These are phyloP conservation scores for Upupa epops DNA, from an alignment of 2,113 vertebrate genomes.

Conservation along the genomic window DNA sequence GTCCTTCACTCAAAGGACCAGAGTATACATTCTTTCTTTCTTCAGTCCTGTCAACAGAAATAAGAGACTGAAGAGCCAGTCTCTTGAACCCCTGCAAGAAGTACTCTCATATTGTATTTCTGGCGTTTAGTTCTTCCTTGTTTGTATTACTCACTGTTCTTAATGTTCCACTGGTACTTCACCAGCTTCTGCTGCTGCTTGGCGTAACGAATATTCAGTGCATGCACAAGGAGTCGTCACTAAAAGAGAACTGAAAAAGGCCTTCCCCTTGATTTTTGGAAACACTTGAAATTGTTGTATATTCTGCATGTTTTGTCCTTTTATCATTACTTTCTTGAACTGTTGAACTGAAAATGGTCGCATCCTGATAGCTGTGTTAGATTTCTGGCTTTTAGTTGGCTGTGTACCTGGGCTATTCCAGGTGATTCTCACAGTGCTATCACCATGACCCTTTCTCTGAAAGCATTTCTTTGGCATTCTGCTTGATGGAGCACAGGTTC, in stretches of 20 bases:
- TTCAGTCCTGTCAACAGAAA: not conserved
- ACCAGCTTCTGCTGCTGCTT: not conserved
- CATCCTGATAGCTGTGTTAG: not conserved
- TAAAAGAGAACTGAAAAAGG: not conserved
- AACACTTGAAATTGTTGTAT: not conserved
- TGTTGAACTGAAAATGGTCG: not conserved
- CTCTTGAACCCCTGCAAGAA: not conserved
- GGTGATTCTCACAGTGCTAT: too few species aligned
- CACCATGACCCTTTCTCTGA: not conserved
- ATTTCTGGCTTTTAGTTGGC: not conserved
- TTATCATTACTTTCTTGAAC: not conserved
- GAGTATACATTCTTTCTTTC: not conserved
- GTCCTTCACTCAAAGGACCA: not conserved
- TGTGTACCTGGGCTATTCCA: not conserved
- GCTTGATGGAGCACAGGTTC: not conserved
- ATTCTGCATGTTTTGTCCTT: not conserved
- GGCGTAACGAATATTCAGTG: not conserved
- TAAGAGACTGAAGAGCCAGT: not conserved
- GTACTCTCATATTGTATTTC: not conserved
- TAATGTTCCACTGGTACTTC: not conserved
- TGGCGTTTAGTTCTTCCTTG: not conserved
- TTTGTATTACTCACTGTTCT: not conserved
- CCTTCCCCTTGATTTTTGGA: not conserved
- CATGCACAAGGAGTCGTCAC: not conserved
- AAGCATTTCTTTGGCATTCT: not conserved